Evolutionary conservation across 1,140 invertebrate genomes (phyloP).

Genomic region (Sycophila sp.): DNA sequence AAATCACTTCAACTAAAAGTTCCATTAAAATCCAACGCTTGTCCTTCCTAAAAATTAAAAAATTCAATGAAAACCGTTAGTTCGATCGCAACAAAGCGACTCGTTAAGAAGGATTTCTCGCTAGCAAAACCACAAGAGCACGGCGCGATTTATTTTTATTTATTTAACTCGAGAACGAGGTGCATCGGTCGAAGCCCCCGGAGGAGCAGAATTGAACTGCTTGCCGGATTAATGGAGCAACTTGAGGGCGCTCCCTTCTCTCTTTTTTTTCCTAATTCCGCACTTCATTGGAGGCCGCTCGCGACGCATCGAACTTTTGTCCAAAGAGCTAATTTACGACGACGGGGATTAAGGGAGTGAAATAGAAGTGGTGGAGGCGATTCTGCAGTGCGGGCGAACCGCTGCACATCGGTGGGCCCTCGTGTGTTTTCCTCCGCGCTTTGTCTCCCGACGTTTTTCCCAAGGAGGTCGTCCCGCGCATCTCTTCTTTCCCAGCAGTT

Average conservation of each 20-base stretch:
- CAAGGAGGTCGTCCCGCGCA: too few relatives aligned
- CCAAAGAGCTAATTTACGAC: conserved; percentile 54
- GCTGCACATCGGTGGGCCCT: conserved; percentile 12
- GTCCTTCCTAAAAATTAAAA: too few relatives aligned
- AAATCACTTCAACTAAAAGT: too few relatives aligned
- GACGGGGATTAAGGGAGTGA: conserved; percentile 55
- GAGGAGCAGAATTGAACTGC: too few relatives aligned
- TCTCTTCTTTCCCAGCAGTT: conserved; percentile 37
- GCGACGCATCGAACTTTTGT: conserved; percentile 35
- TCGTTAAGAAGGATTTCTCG: too few relatives aligned
- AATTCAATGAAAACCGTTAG: too few relatives aligned
- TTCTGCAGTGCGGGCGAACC: conserved; percentile 55
- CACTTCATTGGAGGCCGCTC: conserved; percentile 18
- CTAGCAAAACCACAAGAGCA: too few relatives aligned
- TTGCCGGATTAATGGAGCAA: conserved; percentile 27
- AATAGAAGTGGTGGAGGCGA: conserved; percentile 47
- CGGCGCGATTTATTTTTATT: too few relatives aligned
- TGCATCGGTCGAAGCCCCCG: too few relatives aligned
- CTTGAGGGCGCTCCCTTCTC: background rate
- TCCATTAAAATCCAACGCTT: too few relatives aligned
- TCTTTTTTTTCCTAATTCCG: conserved; percentile 22
- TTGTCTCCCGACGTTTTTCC: conserved; percentile 18
- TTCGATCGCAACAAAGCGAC: too few relatives aligned
- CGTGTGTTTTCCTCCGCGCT: conserved; percentile 26
- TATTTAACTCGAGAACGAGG: background rate